These are phyloP conservation scores for Tetropium fuscum DNA, from an alignment of 2,888 invertebrate species.

Conservation along the genomic window DNA sequence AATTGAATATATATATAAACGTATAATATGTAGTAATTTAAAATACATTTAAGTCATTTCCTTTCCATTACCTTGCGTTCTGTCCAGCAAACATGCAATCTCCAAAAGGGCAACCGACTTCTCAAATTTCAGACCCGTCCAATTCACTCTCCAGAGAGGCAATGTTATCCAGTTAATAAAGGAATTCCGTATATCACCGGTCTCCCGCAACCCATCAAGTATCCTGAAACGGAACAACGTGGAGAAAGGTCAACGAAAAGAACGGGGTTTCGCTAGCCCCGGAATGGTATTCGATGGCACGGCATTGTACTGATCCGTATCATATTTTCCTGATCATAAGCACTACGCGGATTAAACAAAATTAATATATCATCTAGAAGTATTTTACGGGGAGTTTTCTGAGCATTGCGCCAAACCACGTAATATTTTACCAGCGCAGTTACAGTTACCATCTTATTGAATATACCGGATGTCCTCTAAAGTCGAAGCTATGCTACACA, in stretches of 20 bases:
- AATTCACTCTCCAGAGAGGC: slow-evolving; percentile 5
- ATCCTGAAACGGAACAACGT: not conserved
- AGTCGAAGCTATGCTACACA: too few species aligned
- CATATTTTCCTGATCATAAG: too few species aligned
- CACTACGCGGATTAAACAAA: too few species aligned
- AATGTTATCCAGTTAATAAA: slow-evolving; percentile 20
- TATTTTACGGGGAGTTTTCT: too few species aligned
- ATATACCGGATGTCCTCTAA: too few species aligned
- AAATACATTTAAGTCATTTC: too few species aligned
- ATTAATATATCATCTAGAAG: too few species aligned
- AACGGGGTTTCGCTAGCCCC: not conserved
- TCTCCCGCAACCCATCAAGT: slow-evolving; percentile 3
- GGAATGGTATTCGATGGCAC: slow-evolving; percentile 7
- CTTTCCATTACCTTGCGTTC: slow-evolving; percentile 3
- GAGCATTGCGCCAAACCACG: too few species aligned
- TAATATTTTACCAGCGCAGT: too few species aligned
- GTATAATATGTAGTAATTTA: too few species aligned
- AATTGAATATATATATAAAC: too few species aligned
- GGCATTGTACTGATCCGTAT: not conserved
- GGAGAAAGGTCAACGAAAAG: slow-evolving; percentile 5
- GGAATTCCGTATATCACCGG: slow-evolving; percentile 14
- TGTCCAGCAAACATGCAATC: slow-evolving; percentile 14
- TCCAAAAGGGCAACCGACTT: slow-evolving; percentile 5
- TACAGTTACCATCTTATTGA: too few species aligned
- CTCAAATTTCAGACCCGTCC: slow-evolving; percentile 5